Base-by-base conservation (phyloP, 2,113 vertebrate genomes). In the Hypocryptadius cinnamomeus region DNA sequence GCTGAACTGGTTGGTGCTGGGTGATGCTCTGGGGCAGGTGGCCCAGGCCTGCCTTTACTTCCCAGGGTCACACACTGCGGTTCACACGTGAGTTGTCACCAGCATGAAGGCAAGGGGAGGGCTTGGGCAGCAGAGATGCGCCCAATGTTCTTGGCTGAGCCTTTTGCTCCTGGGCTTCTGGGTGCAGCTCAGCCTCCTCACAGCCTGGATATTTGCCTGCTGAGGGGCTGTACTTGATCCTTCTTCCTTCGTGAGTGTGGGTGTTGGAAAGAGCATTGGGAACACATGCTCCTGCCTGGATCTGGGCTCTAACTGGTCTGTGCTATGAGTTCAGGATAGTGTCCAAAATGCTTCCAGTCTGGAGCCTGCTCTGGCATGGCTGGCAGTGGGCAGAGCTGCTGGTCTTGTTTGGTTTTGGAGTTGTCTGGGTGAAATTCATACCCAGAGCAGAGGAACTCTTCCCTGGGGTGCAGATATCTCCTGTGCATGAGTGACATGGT, bases 51-150 rank as follows among this genome's bases (percentile, higher is more conserved):
- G 61, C 39, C 56, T 57, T 12, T 44, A 47, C 61, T 95, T 86
- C 74, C 65, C 15, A 4, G 6, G 31, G 63, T 60, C 23, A 2
- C 56, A 33, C 4, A 2, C 33, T 22, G 33, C 0, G 0, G 30
- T n/a, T 94, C 31, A 21, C 42, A 39, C 0, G 0, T 47, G 80
- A 31, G 28, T 10, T 70, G 23, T 18, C 39, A 6, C 40, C 0
- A 6, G 53, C 1, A 10, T 15, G 84, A 81, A 37, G 48, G 63
- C 48, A 23, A 61, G 9, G 37, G 16, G 45, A 79, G n/a, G 42
- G 17, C 35, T 78, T 77, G 59, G 25, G 50, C 61, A 37, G 15
- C 73, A 78, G 47, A 20, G 30, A 59, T 42, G 72, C 74, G 8
- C 66, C 33, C 0, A 1, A 6, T 5, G 28, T 10, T 76, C 6